Evolutionary conservation across 2,888 invertebrate genomes (phyloP).

Genomic region (Pecten maximus): DNA sequence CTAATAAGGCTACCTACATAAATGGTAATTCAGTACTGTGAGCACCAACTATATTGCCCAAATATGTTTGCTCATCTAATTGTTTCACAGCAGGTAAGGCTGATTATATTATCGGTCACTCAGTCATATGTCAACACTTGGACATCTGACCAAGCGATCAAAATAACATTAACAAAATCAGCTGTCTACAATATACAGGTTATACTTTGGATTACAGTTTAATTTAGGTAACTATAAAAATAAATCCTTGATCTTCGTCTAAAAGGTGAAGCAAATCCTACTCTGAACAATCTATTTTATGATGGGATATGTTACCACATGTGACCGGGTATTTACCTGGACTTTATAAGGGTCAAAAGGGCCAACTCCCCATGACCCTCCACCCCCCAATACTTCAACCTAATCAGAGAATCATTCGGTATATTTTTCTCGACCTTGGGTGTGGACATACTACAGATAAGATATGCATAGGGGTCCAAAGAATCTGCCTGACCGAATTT

Average conservation of each 20-base stretch:
- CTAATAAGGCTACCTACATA: background rate
- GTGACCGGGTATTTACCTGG: slow-evolving; percentile 7
- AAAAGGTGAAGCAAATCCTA: background rate
- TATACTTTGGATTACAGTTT: background rate
- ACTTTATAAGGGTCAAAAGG: background rate
- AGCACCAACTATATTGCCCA: background rate
- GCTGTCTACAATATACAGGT: background rate
- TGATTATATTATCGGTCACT: background rate
- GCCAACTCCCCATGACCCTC: background rate
- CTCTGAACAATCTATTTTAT: background rate
- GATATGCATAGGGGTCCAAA: background rate
- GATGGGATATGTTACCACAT: background rate
- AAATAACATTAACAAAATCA: background rate
- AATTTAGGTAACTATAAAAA: no score
- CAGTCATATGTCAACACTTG: background rate
- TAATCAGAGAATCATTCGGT: background rate
- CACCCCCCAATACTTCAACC: background rate
- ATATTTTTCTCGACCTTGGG: slow-evolving; percentile 1
- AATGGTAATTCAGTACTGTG: background rate
- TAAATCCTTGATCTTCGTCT: no score
- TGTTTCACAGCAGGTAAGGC: background rate
- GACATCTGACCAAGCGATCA: background rate
- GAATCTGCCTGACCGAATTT: background rate
- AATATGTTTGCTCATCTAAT: slow-evolving; percentile 1
- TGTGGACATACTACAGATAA: slow-evolving; percentile 18